Base-by-base conservation (phyloP, 2,797 vertebrate genomes). In the Ctenopoma multispine region DNA sequence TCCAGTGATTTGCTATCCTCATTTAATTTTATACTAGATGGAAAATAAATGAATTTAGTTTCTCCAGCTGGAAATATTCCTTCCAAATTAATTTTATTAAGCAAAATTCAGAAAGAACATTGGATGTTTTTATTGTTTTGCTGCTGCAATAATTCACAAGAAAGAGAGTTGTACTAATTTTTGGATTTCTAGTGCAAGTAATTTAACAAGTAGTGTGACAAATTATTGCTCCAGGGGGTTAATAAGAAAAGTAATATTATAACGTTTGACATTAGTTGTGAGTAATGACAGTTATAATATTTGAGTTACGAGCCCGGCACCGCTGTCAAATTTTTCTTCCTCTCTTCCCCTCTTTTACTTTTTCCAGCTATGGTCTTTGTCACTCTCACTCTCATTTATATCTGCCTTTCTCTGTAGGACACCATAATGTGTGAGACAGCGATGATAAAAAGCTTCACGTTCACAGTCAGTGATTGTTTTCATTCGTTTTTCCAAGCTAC, bases 221-320 rank as follows among this genome's bases (percentile, higher is more conserved):
- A 53, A 73, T 63, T 11, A 51, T 51, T 58, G 36, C 69, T 78
- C 56, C 24, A 4, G 23, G 44, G 50, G 36, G 58, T 44, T 77
- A 72, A 77, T 77, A 75, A 31, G 55, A 68, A 74, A 78, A 73
- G 60, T 74, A 67, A 67, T 72, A 64, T 59, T 48, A 67, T 72
- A 68, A 63, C 48, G 64, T 67, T 58, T 67, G 43, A 65, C 68
- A 75, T 81, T 46, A 69, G 62, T 48, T 21, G n/a, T 73, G 75
- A 67, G 67, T 63, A 71, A 77, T 81, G 78, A 47, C 55, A 54
- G 46, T 24, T 58, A 0, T 12, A 27, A 40, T 31, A 36, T 56
- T 69, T 69, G 69, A 81, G 46, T 81, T 67, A 70, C 21, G 59
- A 75, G 43, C 21, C 51, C 7, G 8, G 51, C 54, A 31, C 20